These are phyloP conservation scores for Halocynthia roretzi DNA, from an alignment of 23 tunicate genomes.

Conservation along the genomic window DNA sequence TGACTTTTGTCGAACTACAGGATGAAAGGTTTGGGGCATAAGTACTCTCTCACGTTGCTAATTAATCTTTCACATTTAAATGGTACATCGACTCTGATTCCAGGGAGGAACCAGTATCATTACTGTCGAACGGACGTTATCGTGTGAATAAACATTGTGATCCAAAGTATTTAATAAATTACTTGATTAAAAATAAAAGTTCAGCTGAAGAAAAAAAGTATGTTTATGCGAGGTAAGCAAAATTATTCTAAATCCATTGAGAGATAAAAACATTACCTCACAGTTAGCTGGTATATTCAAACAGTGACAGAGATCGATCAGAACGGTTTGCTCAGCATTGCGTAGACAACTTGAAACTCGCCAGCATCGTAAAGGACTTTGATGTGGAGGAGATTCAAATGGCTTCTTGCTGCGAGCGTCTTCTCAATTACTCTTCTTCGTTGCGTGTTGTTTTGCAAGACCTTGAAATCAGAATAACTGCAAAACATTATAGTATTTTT, in stretches of 20 bases:
- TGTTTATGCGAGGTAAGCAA: neutral
- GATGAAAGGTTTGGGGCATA: neutral
- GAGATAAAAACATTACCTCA: neutral
- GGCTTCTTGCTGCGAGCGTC: slow-evolving; percentile 2
- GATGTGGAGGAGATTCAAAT: slow-evolving; percentile 10
- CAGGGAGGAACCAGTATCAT: neutral
- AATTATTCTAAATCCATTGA: neutral
- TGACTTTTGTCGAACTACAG: slow-evolving; percentile 3
- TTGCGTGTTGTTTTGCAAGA: neutral
- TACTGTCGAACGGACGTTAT: slow-evolving; percentile 2
- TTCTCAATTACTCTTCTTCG: neutral
- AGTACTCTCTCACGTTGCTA: too few species aligned
- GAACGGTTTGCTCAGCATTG: neutral
- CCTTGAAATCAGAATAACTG: slow-evolving; percentile 20
- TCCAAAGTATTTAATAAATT: slow-evolving; percentile 3
- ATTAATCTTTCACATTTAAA: neutral
- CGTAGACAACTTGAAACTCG: neutral
- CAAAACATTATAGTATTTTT: slow-evolving; percentile 4
- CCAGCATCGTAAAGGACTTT: slow-evolving; percentile 9
- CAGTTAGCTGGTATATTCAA: neutral
- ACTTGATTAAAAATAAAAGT: slow-evolving; percentile 6
- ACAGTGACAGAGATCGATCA: slow-evolving; percentile 2
- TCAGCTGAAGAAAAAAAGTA: slow-evolving; percentile 1
- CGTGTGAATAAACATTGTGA: slow-evolving; percentile 12
- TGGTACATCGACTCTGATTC: neutral